These are phyloP conservation scores for Nothocercus julius DNA, from an alignment of 2,113 vertebrate genomes.

Conservation along the genomic window DNA sequence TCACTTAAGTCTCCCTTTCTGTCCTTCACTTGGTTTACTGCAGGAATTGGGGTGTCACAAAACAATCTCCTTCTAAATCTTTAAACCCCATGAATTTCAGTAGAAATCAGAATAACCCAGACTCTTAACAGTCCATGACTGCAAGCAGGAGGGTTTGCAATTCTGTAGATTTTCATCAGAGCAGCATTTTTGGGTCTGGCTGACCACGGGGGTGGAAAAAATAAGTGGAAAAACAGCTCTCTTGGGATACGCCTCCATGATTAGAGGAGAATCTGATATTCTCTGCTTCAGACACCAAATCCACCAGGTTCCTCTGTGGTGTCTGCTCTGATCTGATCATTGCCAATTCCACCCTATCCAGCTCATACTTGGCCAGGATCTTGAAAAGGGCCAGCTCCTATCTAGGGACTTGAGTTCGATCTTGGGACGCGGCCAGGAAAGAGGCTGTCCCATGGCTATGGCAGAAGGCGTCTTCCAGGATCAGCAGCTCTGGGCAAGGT, in stretches of 20 bases:
- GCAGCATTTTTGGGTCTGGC: neutral
- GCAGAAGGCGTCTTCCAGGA: neutral
- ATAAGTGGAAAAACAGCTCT: neutral
- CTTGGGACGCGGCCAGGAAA: neutral
- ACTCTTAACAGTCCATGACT: neutral
- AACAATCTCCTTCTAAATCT: neutral
- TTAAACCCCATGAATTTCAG: neutral
- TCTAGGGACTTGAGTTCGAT: fast-evolving
- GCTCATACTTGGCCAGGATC: neutral
- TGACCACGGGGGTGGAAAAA: neutral
- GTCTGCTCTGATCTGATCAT: neutral
- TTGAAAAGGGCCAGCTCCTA: neutral
- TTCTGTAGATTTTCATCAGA: neutral
- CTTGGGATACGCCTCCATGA: neutral
- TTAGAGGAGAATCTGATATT: neutral
- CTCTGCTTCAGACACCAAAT: neutral
- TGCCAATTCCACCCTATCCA: neutral
- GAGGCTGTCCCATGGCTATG: fast-evolving
- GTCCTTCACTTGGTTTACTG: neutral
- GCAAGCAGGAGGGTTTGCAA: neutral
- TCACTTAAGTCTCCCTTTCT: fast-evolving
- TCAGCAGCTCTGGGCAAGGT: neutral
- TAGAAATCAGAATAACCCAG: neutral
- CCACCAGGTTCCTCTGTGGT: neutral
- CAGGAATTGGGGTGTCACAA: fast-evolving